Conservation (phyloP, 2,888 invertebrate genomes). For the Cephalotes varians region DNA sequence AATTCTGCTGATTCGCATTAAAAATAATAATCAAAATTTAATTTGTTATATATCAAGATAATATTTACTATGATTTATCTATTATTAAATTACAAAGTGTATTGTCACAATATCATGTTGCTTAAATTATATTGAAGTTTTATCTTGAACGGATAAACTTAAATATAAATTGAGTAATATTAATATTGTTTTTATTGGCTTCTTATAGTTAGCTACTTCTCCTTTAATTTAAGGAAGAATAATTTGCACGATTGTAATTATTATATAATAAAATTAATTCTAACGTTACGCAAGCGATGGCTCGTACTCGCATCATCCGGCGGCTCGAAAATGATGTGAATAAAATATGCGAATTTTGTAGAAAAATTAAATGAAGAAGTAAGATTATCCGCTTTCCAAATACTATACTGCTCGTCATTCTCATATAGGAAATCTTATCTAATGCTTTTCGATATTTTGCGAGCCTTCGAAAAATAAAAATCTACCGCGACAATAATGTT, state of each 20-base stretch:
- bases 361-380: background rate
- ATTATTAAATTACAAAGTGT: background rate
- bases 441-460: background rate
- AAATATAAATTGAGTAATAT: background rate
- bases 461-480: background rate
- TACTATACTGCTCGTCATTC: background rate
- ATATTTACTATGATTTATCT: background rate
- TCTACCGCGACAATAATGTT: background rate
- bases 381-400: background rate
- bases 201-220: background rate
- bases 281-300: background rate
- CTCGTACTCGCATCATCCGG: constrained; percentile 16
- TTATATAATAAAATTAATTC: background rate
- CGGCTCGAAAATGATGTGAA: background rate
- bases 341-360: background rate
- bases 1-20: background rate
- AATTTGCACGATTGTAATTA: constrained; percentile 13
- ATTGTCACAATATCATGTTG: background rate
- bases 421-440: background rate
- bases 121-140: background rate
- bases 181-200: background rate
- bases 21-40: background rate
- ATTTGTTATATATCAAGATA: background rate
- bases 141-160: background rate
- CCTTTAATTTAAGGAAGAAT: background rate